Evolutionary conservation across 2,888 invertebrate genomes (phyloP).

Genomic region (Cephonodes hylas): DNA sequence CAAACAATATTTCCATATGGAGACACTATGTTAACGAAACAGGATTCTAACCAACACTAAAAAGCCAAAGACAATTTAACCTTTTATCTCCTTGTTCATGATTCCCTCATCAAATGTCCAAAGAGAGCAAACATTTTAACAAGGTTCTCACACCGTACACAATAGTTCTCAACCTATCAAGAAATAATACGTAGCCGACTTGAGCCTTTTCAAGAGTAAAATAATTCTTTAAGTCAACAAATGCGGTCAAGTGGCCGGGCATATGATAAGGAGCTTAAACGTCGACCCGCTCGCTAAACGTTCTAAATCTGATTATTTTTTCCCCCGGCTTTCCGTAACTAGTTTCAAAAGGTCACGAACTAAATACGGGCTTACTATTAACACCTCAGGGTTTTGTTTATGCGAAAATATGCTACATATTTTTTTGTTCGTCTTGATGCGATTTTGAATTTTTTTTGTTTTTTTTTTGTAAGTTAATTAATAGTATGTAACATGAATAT

Average conservation of each 20-base stretch:
- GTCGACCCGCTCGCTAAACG: conserved; percentile 53
- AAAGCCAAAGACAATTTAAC: not conserved
- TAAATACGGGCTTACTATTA: not conserved
- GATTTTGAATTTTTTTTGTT: too few relatives aligned
- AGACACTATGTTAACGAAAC: not conserved
- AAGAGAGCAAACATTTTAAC: not conserved
- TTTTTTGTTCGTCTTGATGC: too few relatives aligned
- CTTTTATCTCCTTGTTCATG: not conserved
- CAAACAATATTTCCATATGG: not conserved
- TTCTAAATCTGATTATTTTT: conserved; percentile 57
- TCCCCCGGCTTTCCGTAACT: conserved; percentile 36
- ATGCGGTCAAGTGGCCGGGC: conserved; percentile 62
- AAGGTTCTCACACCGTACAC: not conserved
- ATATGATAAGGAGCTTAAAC: conserved; percentile 60
- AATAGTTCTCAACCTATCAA: not conserved
- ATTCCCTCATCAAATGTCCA: not conserved
- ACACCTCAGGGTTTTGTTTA: not conserved
- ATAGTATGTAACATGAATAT: too few relatives aligned
- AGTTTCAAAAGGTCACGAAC: conserved; percentile 24
- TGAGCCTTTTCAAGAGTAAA: not conserved
- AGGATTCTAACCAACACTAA: not conserved
- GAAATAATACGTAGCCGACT: not conserved
- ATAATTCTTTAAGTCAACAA: conserved; percentile 29
- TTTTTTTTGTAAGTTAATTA: too few relatives aligned
- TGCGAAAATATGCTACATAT: not conserved